Conservation (phyloP, 1,140 invertebrate species). For the Neodiprion pinetum region DNA sequence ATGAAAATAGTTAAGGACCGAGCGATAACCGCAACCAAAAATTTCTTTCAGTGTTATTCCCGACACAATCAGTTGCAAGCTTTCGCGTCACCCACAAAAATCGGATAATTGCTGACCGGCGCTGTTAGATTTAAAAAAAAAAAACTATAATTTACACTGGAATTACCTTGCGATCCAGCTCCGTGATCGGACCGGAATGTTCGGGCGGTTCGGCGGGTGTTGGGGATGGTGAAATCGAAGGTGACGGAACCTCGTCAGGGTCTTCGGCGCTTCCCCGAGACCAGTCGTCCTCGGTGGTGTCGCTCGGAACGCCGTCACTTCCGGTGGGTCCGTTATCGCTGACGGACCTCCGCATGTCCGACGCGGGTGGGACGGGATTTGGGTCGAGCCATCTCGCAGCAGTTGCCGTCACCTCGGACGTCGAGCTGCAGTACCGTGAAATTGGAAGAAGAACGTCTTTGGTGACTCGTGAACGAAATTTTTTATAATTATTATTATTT, state of each 20-base stretch:
- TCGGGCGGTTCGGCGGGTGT: slow-evolving; percentile 47
- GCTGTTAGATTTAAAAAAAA: too few species aligned
- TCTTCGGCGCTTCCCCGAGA: slow-evolving; percentile 70
- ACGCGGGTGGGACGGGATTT: slow-evolving; percentile 48
- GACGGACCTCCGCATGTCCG: slow-evolving; percentile 57
- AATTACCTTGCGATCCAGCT: slow-evolving; percentile 56
- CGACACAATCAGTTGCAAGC: too few species aligned
- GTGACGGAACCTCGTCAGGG: slow-evolving; percentile 61
- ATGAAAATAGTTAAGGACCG: too few species aligned
- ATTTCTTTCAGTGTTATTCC: too few species aligned
- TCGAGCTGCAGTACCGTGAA: slow-evolving; percentile 41
- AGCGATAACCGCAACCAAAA: too few species aligned
- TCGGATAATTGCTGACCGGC: too few species aligned
- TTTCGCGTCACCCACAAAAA: too few species aligned
- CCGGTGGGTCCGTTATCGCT: slow-evolving; percentile 62
- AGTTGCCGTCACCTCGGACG: slow-evolving; percentile 48
- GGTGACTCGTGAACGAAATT: background rate
- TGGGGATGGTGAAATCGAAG: slow-evolving; percentile 53
- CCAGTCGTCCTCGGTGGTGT: slow-evolving; percentile 73
- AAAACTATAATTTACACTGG: too few species aligned
- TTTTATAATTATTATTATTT: too few species aligned
- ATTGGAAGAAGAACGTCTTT: background rate
- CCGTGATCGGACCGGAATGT: slow-evolving; percentile 54
- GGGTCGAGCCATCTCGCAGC: slow-evolving; percentile 50
- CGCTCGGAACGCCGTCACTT: slow-evolving; percentile 71